A percentile compares a stretch with the other conserved stretches of the same genome.
phyloP scores from a whole-genome alignment of 1,140 invertebrate species.

The Brachionus koreanus region DNA sequence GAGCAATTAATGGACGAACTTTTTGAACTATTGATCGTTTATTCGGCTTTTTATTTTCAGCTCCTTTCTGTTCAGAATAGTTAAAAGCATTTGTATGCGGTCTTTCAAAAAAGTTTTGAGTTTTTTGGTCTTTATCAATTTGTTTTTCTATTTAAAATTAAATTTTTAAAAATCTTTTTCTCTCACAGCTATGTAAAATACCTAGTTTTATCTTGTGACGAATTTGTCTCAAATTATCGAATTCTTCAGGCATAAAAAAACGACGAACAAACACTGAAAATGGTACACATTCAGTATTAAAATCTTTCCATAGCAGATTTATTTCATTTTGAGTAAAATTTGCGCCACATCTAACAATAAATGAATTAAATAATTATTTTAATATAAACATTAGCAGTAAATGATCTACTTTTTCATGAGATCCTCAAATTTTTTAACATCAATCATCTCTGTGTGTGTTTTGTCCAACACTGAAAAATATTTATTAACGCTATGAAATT shows the following conservation, averaged over 20 bases:
- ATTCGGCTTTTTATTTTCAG: background rate
- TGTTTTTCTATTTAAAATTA: background rate
- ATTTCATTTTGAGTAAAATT: conserved; percentile 23
- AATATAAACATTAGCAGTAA: too few species aligned
- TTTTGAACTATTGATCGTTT: background rate
- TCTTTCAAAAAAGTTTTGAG: background rate
- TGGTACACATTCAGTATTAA: background rate
- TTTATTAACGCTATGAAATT: conserved; percentile 35
- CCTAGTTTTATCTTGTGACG: background rate
- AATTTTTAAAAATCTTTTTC: background rate
- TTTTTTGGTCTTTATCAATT: background rate
- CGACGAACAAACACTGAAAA: conserved; percentile 19
- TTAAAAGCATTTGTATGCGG: background rate
- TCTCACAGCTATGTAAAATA: background rate
- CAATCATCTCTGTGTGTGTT: background rate
- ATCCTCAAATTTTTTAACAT: background rate
- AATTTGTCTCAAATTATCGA: conserved; percentile 2
- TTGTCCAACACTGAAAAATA: conserved; percentile 18
- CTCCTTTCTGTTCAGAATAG: background rate
- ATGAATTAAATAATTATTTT: too few species aligned
- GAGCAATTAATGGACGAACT: background rate
- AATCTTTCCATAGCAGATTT: conserved; percentile 30
- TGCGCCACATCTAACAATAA: background rate
- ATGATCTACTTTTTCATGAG: background rate
- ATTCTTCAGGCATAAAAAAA: conserved; percentile 25